Evolutionary conservation across 2,113 vertebrate species (phyloP), one percentile per base, ranked within the genome.

Genomic region (Perca flavescens): DNA sequence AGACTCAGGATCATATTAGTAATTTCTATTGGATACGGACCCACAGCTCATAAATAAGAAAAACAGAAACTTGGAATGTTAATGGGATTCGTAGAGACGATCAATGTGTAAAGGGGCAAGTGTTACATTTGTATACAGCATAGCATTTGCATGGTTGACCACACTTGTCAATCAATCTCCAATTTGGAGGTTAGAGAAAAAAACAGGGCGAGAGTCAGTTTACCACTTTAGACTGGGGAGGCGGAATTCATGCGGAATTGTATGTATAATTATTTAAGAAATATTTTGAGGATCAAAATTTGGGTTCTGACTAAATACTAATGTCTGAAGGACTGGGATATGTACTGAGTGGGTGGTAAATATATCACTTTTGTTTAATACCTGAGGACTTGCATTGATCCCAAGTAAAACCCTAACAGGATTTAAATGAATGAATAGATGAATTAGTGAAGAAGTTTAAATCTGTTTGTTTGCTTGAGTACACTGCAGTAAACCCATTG

Each of bases 1-100:
- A 70, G 86, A 83, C 77, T 65, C 49, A 7, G 66, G 78, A 82
- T 71, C 53, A 73, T 79, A 80, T 77, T 68, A 79, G 66, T 61
- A 3, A 78, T 74, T 83, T 88, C 49, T 85, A 62, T 82, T 81
- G 82, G 80, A 89, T 60, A 67, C 56, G 12, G 77, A 81, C 77
- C 85, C 53, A 54, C 61, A 60, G 74, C 75, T 88, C 79, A 86
- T 86, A 83, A 87, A 89, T 85, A 85, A 77, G 73, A 58, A 46
- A 70, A 68, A 64, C 47, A 19, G 19, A 63, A 84, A 83, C 85
- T 88, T 86, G 47, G 78, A 80, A 87, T 86, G 65, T 78, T 83
- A 88, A 90, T 88, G 53, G 31, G 5, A 70, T 83, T 87, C 78
- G 78, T 6, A 77, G 63, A 73, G 62, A 64, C 6, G 14, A 56